Evolutionary conservation across 2,888 invertebrate genomes (phyloP).

Genomic region (Eristalis tenax): DNA sequence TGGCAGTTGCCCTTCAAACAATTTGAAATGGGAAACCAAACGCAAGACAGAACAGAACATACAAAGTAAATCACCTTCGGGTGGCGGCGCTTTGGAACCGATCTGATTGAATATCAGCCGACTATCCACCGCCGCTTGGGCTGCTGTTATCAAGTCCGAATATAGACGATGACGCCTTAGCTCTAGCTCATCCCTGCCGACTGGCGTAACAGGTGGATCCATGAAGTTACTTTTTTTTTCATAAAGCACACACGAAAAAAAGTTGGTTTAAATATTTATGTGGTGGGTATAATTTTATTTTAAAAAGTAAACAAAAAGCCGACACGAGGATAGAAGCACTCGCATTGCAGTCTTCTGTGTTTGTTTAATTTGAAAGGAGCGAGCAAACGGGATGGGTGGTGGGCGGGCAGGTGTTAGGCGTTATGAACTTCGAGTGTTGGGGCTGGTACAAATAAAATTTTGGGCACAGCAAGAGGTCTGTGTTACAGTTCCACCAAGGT

Average conservation of each 20-base stretch:
- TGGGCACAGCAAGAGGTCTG: neutral
- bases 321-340: conserved; percentile 2
- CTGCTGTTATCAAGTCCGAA: conserved; percentile 88
- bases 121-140: conserved; percentile 88
- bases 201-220: conserved; percentile 87
- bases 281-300: neutral
- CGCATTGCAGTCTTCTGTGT: neutral
- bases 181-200: conserved; percentile 90
- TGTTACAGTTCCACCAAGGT: neutral
- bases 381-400: neutral
- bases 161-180: conserved; percentile 89
- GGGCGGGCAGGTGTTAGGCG: neutral
- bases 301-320: conserved; percentile 16
- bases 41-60: neutral
- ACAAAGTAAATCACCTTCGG: conserved; percentile 80
- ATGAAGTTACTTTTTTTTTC: conserved; percentile 77
- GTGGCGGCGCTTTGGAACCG: conserved; percentile 83
- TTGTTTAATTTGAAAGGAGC: conserved; percentile 17
- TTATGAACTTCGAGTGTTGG: conserved; percentile 11
- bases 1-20: neutral
- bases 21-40: neutral
- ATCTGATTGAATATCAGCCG: conserved; percentile 89
- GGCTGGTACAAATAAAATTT: neutral
- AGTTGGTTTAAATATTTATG: neutral
- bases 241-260: conserved; percentile 7